Conservation (phyloP, 2,113 vertebrate genomes). For the Enhydra lutris region DNA sequence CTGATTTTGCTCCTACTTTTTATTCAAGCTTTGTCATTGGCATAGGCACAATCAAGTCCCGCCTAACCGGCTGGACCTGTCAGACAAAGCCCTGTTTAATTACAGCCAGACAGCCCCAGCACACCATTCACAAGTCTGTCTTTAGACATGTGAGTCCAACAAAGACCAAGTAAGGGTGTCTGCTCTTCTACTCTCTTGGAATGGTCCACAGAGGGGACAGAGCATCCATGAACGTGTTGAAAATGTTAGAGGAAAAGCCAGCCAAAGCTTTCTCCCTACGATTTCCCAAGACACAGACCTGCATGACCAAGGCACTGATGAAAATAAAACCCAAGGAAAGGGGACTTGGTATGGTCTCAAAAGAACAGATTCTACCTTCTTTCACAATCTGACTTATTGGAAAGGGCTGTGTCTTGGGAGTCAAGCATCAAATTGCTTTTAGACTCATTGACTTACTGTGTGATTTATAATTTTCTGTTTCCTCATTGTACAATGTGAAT, state of each 20-base stretch:
- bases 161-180: background rate
- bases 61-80: constrained; percentile 47
- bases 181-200: background rate
- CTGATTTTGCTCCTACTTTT: background rate
- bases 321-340: background rate
- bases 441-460: background rate
- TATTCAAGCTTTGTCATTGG: constrained; percentile 3
- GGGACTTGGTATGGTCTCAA: background rate
- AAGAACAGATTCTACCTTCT: background rate
- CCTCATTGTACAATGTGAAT: background rate
- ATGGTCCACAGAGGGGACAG: background rate
- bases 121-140: background rate
- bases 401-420: background rate
- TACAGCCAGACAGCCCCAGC: constrained; percentile 21
- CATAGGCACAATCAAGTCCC: background rate
- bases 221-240: accelerated
- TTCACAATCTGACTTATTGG: background rate
- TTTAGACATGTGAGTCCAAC: constrained; percentile 33
- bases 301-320: background rate
- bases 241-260: background rate
- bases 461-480: constrained; percentile 9
- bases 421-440: background rate
- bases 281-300: background rate
- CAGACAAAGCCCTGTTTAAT: constrained; percentile 34
- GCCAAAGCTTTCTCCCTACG: background rate